Conservation (phyloP, 64 coral and sea anemone species). For the Montipora capricornis region DNA sequence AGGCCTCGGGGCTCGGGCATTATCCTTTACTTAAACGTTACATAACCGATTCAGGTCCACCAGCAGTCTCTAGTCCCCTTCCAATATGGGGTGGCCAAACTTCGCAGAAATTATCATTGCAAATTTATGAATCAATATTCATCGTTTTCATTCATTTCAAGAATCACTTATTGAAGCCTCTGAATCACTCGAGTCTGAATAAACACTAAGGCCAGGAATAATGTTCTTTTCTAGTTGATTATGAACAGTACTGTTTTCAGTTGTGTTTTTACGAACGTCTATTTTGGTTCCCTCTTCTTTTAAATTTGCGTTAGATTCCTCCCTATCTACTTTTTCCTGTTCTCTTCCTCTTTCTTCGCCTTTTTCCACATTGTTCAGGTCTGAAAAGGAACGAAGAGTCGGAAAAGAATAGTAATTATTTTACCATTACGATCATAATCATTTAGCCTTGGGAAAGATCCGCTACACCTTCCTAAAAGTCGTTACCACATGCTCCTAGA, state of each 20-base stretch:
- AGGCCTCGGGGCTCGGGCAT: too few species aligned
- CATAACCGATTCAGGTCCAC: too few species aligned
- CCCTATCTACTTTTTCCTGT: background rate
- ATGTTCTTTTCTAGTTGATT: constrained; percentile 7
- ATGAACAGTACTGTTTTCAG: background rate
- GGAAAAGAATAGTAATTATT: too few species aligned
- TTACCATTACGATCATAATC: too few species aligned
- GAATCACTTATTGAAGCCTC: constrained; percentile 62
- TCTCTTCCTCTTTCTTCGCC: background rate
- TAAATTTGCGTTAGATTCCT: background rate
- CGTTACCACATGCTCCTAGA: too few species aligned
- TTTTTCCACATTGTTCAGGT: background rate
- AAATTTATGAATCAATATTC: background rate
- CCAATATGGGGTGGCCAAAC: too few species aligned
- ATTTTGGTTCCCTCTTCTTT: background rate
- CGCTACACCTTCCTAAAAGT: too few species aligned
- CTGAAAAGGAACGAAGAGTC: background rate
- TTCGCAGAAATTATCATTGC: background rate
- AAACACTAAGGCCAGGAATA: constrained; percentile 74
- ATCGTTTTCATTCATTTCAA: background rate
- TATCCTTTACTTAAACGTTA: too few species aligned
- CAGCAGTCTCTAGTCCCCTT: too few species aligned
- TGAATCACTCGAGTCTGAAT: constrained; percentile 95
- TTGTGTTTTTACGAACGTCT: background rate
- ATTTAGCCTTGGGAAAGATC: too few species aligned